phyloP scores from a whole-genome alignment of 2,113 vertebrate genomes.

The Microcebus griseorufus region DNA sequence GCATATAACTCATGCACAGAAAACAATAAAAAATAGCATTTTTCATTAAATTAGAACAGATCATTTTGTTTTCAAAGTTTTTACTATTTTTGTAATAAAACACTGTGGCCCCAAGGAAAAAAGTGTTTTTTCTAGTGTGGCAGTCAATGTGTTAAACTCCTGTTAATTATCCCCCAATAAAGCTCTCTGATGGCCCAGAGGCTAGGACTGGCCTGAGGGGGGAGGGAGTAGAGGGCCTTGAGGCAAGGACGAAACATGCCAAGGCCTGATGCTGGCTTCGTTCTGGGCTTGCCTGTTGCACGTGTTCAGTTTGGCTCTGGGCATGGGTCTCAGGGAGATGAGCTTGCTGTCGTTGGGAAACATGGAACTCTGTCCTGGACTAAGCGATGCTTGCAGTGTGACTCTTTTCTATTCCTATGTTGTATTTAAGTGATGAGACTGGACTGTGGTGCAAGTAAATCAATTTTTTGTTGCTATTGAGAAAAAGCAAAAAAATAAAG shows the following conservation, averaged over 20 bases:
- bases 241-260: not conserved
- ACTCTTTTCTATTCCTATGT: constrained; percentile 21
- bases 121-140: no score
- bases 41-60: no score
- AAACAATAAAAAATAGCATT: no score
- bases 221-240: not conserved
- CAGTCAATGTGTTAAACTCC: not conserved
- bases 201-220: not conserved
- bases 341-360: not conserved
- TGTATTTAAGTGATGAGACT: constrained; percentile 27
- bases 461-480: not conserved
- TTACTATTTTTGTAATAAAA: no score
- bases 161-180: not conserved
- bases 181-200: not conserved
- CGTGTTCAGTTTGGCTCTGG: not conserved
- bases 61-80: no score
- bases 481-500: not conserved
- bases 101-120: no score
- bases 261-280: not conserved
- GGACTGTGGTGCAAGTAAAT: constrained; percentile 58
- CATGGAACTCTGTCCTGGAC: not conserved
- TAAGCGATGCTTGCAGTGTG: not conserved
- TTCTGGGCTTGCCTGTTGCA: not conserved
- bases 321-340: not conserved
- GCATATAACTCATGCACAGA: no score